Conservation (phyloP, 2,797 vertebrate species). For the Pseudocheirus occidentalis region DNA sequence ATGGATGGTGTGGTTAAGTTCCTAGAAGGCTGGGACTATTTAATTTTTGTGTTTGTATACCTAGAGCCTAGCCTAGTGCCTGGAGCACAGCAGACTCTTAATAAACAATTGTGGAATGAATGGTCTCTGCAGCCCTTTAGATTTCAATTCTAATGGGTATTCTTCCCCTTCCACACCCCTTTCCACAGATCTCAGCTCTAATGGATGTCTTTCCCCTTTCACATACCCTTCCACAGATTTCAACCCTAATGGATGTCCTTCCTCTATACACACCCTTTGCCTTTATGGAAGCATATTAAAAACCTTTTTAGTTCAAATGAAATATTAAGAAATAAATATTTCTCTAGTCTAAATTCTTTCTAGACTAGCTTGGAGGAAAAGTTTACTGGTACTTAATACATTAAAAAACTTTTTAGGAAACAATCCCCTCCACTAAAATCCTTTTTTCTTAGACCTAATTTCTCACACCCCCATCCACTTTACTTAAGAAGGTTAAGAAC, state of each 20-base stretch:
- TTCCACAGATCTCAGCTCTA: neutral
- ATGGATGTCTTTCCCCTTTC: no score
- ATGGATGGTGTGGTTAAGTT: neutral
- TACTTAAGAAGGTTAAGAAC: no score
- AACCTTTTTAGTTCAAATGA: neutral
- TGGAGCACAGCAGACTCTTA: neutral
- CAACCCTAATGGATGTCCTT: neutral
- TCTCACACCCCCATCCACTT: neutral
- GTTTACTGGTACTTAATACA: neutral
- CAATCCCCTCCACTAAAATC: neutral
- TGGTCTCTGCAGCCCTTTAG: neutral
- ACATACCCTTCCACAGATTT: no score
- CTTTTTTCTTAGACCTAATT: neutral
- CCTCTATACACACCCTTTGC: neutral
- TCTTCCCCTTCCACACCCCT: no score
- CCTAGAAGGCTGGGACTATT: neutral
- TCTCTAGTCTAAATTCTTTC: neutral
- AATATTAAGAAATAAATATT: neutral
- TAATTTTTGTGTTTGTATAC: neutral
- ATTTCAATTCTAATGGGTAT: neutral
- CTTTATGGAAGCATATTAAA: neutral
- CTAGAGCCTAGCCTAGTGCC: neutral
- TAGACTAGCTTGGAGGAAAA: neutral
- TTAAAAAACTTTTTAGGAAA: neutral
- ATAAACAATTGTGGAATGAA: neutral